Evolutionary conservation across 2,797 vertebrate species (phyloP).

Genomic region (Galago senegalensis): DNA sequence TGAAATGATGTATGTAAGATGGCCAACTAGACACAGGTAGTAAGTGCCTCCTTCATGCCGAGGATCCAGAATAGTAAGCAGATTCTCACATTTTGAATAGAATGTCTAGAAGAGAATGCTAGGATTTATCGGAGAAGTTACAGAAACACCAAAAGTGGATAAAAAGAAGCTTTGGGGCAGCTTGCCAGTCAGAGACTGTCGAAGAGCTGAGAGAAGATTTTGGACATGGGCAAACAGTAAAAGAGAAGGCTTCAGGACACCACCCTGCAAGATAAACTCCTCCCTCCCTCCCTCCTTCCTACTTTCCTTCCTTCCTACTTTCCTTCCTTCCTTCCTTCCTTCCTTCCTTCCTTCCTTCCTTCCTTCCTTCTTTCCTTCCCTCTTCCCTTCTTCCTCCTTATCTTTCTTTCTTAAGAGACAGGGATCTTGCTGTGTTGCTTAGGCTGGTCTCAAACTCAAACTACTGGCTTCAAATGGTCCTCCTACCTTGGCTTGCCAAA

Average conservation of each 20-base stretch:
- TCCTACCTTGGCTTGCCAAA: no score
- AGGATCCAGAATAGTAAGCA: background rate
- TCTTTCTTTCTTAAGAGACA: no score
- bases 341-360: no score
- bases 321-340: no score
- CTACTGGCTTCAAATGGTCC: no score
- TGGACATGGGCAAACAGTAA: background rate
- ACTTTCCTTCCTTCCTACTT: no score
- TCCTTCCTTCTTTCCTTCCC: no score
- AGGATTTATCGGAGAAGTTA: background rate
- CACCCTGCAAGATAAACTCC: background rate
- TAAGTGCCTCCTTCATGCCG: background rate
- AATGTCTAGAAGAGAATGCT: background rate
- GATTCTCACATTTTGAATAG: background rate
- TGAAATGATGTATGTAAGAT: background rate
- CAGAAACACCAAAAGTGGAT: background rate
- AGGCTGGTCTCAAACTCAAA: no score
- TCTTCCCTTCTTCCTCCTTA: no score
- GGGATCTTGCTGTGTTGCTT: no score
- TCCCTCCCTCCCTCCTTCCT: no score
- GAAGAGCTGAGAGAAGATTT: background rate
- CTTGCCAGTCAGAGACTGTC: background rate
- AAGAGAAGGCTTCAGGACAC: background rate
- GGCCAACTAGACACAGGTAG: background rate
- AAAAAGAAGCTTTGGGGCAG: background rate